Evolutionary conservation across 2,888 invertebrate genomes (phyloP).

Genomic region (Stramonita haemastoma): DNA sequence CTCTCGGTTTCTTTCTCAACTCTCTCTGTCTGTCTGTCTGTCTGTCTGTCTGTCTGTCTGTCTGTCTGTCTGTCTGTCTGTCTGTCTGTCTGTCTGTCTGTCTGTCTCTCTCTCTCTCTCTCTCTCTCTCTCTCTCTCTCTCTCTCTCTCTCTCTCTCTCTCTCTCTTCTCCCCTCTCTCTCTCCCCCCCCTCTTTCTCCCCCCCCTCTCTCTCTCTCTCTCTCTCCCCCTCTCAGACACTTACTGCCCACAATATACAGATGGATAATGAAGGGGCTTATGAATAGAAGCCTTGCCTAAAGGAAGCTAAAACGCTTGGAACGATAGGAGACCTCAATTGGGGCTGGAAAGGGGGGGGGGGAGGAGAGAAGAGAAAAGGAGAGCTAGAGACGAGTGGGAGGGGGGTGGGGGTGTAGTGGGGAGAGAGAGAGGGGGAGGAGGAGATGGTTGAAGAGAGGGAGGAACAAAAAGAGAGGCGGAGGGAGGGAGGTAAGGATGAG

Average conservation of each 20-base stretch:
- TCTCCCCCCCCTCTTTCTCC: neutral
- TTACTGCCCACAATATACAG: neutral
- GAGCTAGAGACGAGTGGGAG: neutral
- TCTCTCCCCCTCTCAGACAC: neutral
- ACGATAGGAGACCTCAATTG: neutral
- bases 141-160: neutral
- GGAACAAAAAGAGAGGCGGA: neutral
- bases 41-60: neutral
- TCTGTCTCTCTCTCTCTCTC: neutral
- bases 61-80: neutral
- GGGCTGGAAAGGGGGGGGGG: neutral
- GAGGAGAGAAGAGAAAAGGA: neutral
- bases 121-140: neutral
- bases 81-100: neutral
- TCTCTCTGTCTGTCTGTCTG: neutral
- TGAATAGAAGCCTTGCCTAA: too few species aligned
- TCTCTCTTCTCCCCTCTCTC: neutral
- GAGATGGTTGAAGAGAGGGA: too few species aligned
- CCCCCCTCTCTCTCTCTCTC: neutral
- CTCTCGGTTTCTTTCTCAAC: neutral
- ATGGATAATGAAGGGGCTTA: neutral
- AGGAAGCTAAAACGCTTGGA: too few species aligned
- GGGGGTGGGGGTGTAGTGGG: neutral
- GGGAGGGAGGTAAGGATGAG: neutral
- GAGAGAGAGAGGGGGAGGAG: neutral